Conservation (phyloP, 2,113 vertebrate genomes). For the Periophthalmus modestus region DNA sequence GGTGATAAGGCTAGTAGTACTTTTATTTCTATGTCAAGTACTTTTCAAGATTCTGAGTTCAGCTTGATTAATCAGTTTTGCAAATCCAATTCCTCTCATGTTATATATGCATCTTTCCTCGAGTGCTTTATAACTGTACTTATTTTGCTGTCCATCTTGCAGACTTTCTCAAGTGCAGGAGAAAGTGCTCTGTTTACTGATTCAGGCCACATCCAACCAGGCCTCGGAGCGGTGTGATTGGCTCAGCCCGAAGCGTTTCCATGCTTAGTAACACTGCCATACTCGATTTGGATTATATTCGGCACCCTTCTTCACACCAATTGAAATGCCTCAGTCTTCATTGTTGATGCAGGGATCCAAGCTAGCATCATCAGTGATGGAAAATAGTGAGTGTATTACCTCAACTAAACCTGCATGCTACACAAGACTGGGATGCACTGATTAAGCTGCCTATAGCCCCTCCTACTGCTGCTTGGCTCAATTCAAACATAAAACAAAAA, state of each 20-base stretch:
- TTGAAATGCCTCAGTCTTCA: constrained; percentile 44
- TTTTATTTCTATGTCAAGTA: not conserved
- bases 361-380: constrained; percentile 21
- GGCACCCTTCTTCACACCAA: constrained; percentile 30
- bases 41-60: not conserved
- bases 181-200: constrained; percentile 55
- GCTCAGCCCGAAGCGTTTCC: constrained; percentile 34
- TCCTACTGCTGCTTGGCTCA: constrained; percentile 22
- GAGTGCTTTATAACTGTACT: constrained; percentile 37
- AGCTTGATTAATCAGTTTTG: not conserved
- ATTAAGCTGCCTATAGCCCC: constrained; percentile 32
- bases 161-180: constrained; percentile 33
- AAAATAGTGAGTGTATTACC: constrained; percentile 24
- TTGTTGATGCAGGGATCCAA: constrained; percentile 15
- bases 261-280: constrained; percentile 48
- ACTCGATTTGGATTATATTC: constrained; percentile 45
- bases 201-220: constrained; percentile 31
- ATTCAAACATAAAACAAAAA: no score
- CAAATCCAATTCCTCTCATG: not conserved
- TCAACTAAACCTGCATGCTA: constrained; percentile 27
- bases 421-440: constrained; percentile 42
- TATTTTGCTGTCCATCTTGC: constrained; percentile 29
- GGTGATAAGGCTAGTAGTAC: not conserved
- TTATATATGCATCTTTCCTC: not conserved
- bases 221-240: constrained; percentile 46